Evolutionary conservation across 2,888 invertebrate genomes (phyloP).

Genomic region (Parasteatoda lunata): DNA sequence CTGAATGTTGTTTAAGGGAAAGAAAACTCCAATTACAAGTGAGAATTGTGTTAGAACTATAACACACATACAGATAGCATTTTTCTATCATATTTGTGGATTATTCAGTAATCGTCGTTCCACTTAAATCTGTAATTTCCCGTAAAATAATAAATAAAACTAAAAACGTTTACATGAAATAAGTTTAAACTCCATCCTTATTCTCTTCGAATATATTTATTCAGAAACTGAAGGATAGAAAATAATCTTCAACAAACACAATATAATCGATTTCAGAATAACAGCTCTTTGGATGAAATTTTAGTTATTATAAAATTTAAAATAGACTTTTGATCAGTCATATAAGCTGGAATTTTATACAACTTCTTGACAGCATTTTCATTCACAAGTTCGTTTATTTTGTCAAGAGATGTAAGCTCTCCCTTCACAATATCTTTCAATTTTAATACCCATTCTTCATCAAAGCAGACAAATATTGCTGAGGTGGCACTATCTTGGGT

Average conservation of each 20-base stretch:
- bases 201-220: too few species aligned
- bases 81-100: too few species aligned
- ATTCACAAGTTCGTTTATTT: constrained; percentile 8
- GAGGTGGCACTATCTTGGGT: constrained; percentile 22
- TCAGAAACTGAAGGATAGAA: too few species aligned
- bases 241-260: neutral
- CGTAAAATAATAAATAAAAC: too few species aligned
- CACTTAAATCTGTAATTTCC: too few species aligned
- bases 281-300: constrained; percentile 41
- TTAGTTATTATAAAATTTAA: constrained; percentile 32
- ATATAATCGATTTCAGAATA: constrained; percentile 19
- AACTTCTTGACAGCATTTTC: constrained; percentile 23
- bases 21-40: too few species aligned
- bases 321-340: constrained; percentile 17
- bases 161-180: too few species aligned
- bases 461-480: constrained; percentile 34
- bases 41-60: too few species aligned
- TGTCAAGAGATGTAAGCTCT: neutral
- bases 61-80: too few species aligned
- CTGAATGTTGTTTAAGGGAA: too few species aligned
- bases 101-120: too few species aligned
- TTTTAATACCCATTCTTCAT: neutral
- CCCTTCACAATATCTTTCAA: constrained; percentile 22
- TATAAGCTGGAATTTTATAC: constrained; percentile 31
- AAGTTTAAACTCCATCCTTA: too few species aligned